A percentile compares a stretch with the other conserved stretches of the same genome.
phyloP scores from a whole-genome alignment of 2,113 vertebrate genomes.

The Zosterops lateralis region DNA sequence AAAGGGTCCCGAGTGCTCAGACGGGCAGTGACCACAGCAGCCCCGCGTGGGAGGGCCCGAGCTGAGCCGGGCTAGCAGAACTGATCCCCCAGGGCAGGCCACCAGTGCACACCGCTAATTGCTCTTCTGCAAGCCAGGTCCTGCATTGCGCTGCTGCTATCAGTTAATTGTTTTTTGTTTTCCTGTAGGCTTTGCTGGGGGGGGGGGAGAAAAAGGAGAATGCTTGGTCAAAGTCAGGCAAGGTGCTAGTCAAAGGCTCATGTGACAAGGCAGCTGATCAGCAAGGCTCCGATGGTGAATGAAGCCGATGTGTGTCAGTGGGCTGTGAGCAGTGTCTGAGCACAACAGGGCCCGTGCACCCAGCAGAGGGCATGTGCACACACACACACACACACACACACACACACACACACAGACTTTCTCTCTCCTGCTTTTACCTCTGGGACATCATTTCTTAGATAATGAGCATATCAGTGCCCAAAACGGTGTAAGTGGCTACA shows the following conservation, averaged over 20 bases:
- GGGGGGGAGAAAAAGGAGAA: background rate
- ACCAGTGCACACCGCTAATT: background rate
- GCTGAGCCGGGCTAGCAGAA: background rate
- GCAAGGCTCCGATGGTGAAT: background rate
- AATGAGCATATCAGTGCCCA: conserved; percentile 10
- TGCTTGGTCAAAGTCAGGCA: background rate
- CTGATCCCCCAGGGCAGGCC: background rate
- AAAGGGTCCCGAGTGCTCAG: background rate
- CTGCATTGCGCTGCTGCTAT: background rate
- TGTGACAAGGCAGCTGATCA: background rate
- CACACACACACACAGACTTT: background rate
- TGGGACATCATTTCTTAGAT: conserved; percentile 1
- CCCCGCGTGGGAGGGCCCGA: background rate
- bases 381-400: background rate
- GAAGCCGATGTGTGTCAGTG: background rate
- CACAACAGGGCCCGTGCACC: background rate
- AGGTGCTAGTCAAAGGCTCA: background rate
- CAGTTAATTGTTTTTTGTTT: background rate
- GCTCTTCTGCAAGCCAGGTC: background rate
- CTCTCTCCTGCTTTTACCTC: background rate
- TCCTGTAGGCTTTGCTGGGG: background rate
- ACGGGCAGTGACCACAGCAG: background rate
- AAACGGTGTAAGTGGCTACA: background rate
- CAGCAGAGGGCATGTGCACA: background rate
- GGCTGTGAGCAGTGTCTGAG: background rate